Conservation (phyloP, 1,140 invertebrate species). For the Tetramorium parvispinum region DNA sequence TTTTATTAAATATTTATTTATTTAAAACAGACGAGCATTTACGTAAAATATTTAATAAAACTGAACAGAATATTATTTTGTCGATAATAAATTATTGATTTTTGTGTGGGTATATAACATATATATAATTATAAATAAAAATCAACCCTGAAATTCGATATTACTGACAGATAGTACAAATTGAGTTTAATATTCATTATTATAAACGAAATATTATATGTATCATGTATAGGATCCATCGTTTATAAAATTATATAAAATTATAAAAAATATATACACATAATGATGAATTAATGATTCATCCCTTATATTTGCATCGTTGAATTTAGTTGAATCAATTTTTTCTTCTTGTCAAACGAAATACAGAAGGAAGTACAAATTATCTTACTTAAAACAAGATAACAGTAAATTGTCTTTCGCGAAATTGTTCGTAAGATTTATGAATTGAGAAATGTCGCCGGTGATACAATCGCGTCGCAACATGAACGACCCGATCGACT, state of each 20-base stretch:
- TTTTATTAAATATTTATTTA: not conserved
- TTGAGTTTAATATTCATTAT: not conserved
- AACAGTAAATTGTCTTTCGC: not conserved
- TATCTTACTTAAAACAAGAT: not conserved
- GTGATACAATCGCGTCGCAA: not conserved
- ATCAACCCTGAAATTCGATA: not conserved
- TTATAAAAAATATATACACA: not conserved
- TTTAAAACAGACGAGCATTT: too few relatives aligned
- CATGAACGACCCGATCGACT: constrained; percentile 18
- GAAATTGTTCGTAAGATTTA: constrained; percentile 5
- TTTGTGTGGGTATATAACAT: not conserved
- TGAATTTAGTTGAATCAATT: not conserved
- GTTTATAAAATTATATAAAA: not conserved
- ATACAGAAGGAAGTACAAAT: not conserved
- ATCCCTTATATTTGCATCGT: not conserved
- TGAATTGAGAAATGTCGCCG: not conserved
- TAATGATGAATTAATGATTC: not conserved
- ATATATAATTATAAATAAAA: not conserved
- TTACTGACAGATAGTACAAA: not conserved
- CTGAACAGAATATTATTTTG: not conserved
- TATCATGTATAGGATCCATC: not conserved
- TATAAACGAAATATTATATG: not conserved
- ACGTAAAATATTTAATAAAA: not conserved
- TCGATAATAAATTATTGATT: not conserved
- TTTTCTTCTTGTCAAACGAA: not conserved